Evolutionary conservation across 2,797 vertebrate species (phyloP).

Genomic region (Melanogrammus aeglefinus): DNA sequence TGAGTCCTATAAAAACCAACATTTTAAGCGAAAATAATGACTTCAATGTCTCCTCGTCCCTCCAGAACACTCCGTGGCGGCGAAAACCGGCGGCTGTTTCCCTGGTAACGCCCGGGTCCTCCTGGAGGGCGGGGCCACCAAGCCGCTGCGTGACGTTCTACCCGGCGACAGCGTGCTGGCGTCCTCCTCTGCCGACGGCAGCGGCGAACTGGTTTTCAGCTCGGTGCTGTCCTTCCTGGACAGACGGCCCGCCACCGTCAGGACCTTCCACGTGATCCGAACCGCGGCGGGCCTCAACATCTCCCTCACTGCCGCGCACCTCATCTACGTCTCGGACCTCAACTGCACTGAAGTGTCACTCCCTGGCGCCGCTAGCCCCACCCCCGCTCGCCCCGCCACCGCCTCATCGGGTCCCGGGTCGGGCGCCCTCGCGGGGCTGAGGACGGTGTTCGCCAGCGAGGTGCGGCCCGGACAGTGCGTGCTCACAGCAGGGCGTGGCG

Average conservation of each 20-base stretch:
- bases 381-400: too few relatives aligned
- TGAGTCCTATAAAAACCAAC: not conserved
- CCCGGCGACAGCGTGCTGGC: slow-evolving; percentile 86
- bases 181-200: slow-evolving; percentile 76
- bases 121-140: slow-evolving; percentile 78
- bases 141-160: slow-evolving; percentile 76
- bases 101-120: slow-evolving; percentile 79
- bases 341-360: slow-evolving; percentile 57
- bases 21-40: not conserved
- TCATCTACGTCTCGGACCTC: slow-evolving; percentile 83
- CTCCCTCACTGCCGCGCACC: slow-evolving; percentile 86
- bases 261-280: slow-evolving; percentile 81
- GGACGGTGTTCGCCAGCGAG: slow-evolving; percentile 83
- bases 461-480: slow-evolving; percentile 86
- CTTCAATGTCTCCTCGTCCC: not conserved
- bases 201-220: slow-evolving; percentile 80
- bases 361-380: not conserved
- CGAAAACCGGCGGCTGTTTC: slow-evolving; percentile 97
- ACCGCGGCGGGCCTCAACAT: slow-evolving; percentile 78
- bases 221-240: slow-evolving; percentile 90
- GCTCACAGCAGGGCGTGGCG: slow-evolving; percentile 62
- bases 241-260: slow-evolving; percentile 69
- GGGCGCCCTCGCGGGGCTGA: slow-evolving; percentile 41
- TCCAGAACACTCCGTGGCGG: slow-evolving; percentile 93
- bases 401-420: not conserved